Percentiles rank a stretch among this genome's conserved stretches.
Conservation (phyloP, 2,888 invertebrate genomes). For the Drosophila percnosoma region DNA sequence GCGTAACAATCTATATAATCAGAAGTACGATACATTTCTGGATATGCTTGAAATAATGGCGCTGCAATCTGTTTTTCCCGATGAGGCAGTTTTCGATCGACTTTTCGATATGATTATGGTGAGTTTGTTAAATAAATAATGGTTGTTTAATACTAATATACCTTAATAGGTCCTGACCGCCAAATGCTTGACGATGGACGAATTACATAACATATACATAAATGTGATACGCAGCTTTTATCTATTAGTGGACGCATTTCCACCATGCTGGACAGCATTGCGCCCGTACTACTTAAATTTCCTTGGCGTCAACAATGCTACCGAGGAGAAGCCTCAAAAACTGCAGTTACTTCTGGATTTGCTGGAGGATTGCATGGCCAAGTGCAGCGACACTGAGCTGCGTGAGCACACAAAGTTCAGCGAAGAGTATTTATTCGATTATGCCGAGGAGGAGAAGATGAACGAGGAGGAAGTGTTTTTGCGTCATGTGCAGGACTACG, state of each 20-base stretch:
- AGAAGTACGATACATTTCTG: conserved; percentile 78
- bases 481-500: conserved; percentile 67
- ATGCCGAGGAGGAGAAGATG: conserved; percentile 48
- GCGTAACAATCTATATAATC: conserved; percentile 68
- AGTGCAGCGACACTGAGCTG: conserved; percentile 59
- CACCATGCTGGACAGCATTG: conserved; percentile 83
- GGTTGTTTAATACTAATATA: neutral
- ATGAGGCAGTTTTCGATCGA: conserved; percentile 75
- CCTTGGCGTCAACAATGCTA: conserved; percentile 9
- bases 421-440: conserved; percentile 38
- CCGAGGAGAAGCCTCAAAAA: conserved; percentile 52
- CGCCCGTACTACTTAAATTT: conserved; percentile 68
- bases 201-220: conserved; percentile 52
- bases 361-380: conserved; percentile 61
- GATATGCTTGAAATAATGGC: conserved; percentile 76
- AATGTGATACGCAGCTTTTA: conserved; percentile 75
- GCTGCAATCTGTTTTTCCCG: conserved; percentile 81
- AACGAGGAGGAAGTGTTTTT: conserved; percentile 42
- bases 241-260: conserved; percentile 78
- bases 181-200: conserved; percentile 45
- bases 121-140: conserved; percentile 6
- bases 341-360: conserved; percentile 63
- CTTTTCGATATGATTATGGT: conserved; percentile 82
- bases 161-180: conserved; percentile 47
- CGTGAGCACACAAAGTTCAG: conserved; percentile 26